Evolutionary conservation across 2,797 vertebrate genomes (phyloP).

Genomic region (Rachycentron canadum): DNA sequence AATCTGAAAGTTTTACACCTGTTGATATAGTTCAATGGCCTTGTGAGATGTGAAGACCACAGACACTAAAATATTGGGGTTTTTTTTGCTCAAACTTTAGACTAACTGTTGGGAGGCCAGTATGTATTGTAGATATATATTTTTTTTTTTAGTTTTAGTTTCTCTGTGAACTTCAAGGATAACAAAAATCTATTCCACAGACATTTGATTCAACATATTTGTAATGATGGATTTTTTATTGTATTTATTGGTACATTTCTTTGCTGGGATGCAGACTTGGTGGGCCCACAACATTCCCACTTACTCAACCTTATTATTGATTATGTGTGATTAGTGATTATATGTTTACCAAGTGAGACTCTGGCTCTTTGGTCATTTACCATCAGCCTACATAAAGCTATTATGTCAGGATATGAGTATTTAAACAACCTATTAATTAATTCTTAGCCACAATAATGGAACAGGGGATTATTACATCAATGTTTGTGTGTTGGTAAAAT

Average conservation of each 20-base stretch:
- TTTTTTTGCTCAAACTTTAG: background rate
- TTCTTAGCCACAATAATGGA: background rate
- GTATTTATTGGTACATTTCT: background rate
- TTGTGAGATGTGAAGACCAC: background rate
- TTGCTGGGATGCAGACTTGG: background rate
- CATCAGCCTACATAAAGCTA: background rate
- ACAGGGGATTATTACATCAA: constrained; percentile 40
- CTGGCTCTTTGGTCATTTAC: background rate
- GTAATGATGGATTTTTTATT: background rate
- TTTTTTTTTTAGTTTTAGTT: too few species aligned
- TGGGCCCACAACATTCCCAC: background rate
- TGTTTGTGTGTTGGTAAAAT: constrained; percentile 27
- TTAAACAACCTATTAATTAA: constrained; percentile 1
- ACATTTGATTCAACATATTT: background rate
- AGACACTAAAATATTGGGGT: background rate
- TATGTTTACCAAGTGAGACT: background rate
- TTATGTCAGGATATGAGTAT: constrained; percentile 1
- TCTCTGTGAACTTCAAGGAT: too few species aligned
- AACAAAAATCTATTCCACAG: background rate
- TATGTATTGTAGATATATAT: background rate
- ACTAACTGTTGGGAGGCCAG: background rate
- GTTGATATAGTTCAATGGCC: background rate
- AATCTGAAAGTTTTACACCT: background rate
- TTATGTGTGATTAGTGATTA: background rate
- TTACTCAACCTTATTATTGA: background rate